Evolutionary conservation across 1,140 invertebrate genomes (phyloP).

Genomic region (Ceratina calcarata): DNA sequence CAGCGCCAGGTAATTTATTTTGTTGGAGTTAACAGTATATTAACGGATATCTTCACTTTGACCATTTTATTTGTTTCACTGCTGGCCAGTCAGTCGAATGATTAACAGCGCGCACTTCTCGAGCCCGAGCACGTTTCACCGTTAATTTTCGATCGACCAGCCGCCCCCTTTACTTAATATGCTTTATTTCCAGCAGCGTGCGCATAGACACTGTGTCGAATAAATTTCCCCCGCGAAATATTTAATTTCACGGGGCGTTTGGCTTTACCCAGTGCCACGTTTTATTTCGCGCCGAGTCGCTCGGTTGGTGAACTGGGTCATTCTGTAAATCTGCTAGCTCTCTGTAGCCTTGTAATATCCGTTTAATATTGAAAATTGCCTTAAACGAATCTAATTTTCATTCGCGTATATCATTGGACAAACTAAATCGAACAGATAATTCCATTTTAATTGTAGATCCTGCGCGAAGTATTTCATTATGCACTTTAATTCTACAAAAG

Average conservation of each 20-base stretch:
- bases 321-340: not conserved
- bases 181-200: not conserved
- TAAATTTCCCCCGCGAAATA: conserved; percentile 10
- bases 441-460: too few species aligned
- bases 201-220: not conserved
- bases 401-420: too few species aligned
- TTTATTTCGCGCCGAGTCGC: too few species aligned
- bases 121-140: not conserved
- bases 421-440: too few species aligned
- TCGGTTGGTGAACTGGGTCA: not conserved
- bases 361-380: too few species aligned
- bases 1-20: too few species aligned
- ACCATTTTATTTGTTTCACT: conserved; percentile 3
- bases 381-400: too few species aligned
- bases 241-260: conserved; percentile 30
- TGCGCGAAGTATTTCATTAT: not conserved
- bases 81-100: not conserved
- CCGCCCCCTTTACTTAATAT: conserved; percentile 5
- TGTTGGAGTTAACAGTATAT: conserved; percentile 24
- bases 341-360: too few species aligned
- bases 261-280: not conserved
- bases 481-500: too few species aligned
- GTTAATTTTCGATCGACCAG: conserved; percentile 27
- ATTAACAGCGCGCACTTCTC: not conserved
- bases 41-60: not conserved